These are phyloP conservation scores for Pygoscelis antarcticus DNA, from an alignment of 2,113 vertebrate genomes.

Conservation along the genomic window DNA sequence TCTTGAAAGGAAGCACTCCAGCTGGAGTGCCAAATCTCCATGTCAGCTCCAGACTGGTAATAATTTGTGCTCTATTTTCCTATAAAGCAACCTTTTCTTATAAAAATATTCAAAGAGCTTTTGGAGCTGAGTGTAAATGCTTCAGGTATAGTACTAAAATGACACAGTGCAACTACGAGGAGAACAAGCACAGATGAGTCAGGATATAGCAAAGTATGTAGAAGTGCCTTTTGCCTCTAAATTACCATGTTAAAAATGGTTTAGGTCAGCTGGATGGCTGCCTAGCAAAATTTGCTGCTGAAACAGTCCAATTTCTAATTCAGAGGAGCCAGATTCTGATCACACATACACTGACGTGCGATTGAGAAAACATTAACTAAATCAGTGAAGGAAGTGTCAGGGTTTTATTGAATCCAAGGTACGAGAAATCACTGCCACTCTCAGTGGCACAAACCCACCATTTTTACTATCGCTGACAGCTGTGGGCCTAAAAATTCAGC, in stretches of 20 bases:
- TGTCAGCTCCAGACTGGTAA: neutral
- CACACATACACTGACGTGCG: rapidly evolving
- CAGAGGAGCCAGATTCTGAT: neutral
- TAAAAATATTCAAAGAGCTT: neutral
- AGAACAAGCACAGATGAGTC: neutral
- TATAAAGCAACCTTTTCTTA: neutral
- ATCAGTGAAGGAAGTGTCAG: neutral
- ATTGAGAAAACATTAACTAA: neutral
- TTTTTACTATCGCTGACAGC: neutral
- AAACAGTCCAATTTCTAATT: neutral
- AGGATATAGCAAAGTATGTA: neutral
- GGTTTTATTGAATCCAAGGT: neutral
- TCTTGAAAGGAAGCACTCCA: slow-evolving; percentile 11
- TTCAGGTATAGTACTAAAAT: neutral
- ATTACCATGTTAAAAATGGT: neutral
- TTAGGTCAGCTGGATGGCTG: neutral
- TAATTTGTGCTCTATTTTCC: neutral
- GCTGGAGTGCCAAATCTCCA: neutral
- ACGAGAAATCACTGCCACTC: neutral
- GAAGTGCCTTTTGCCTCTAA: neutral
- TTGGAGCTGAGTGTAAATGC: neutral
- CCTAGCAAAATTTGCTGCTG: neutral
- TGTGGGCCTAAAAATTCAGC: neutral
- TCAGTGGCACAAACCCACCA: neutral
- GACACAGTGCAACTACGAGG: neutral